These are phyloP conservation scores for Oconnorella tubifera DNA, from an alignment of 2,888 invertebrate genomes.

Conservation along the genomic window DNA sequence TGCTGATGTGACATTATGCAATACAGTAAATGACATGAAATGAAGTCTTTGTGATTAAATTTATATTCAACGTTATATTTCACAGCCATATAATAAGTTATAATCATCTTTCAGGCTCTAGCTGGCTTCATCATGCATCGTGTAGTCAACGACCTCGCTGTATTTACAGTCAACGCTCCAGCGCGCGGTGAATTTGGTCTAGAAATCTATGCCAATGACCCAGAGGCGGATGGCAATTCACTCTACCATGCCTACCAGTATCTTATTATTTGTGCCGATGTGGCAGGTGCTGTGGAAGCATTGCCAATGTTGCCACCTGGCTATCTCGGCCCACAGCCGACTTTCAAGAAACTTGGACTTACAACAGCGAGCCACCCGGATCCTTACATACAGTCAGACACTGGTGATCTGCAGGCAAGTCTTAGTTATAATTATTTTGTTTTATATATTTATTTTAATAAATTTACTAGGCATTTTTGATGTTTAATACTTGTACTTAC, in stretches of 20 bases:
- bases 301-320: slow-evolving; percentile 53
- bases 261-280: slow-evolving; percentile 50
- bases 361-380: slow-evolving; percentile 47
- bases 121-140: slow-evolving; percentile 52
- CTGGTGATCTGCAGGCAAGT: slow-evolving; percentile 43
- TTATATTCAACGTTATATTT: no score
- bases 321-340: slow-evolving; percentile 54
- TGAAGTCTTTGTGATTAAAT: no score
- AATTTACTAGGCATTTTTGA: no score
- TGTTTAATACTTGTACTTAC: no score
- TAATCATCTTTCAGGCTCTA: slow-evolving; percentile 37
- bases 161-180: slow-evolving; percentile 53
- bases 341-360: slow-evolving; percentile 51
- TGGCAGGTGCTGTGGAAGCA: slow-evolving; percentile 43
- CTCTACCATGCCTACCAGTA: slow-evolving; percentile 54
- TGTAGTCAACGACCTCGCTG: slow-evolving; percentile 51
- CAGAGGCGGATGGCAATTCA: slow-evolving; percentile 51
- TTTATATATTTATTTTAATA: no score
- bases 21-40: no score
- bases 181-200: slow-evolving; percentile 52
- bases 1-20: no score
- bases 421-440: neutral
- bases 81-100: no score
- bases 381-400: slow-evolving; percentile 50
- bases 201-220: slow-evolving; percentile 55